Base-by-base conservation (phyloP, 2,113 vertebrate genomes). In the Centrocercus urophasianus region DNA sequence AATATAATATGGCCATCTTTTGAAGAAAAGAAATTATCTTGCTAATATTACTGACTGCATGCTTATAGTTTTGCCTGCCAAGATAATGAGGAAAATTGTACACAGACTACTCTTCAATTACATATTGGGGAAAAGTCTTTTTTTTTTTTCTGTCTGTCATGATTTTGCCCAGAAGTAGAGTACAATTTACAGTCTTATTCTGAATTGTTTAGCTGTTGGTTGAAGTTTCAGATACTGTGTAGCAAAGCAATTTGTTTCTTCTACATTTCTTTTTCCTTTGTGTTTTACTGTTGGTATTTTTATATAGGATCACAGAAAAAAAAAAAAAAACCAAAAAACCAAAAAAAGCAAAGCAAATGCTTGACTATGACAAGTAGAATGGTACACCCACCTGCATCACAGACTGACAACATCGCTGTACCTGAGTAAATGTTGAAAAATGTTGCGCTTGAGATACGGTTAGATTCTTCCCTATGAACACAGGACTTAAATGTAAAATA, bases 41-140 rank as follows among this genome's bases (percentile, higher is more conserved):
- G 73, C 54, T 96, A 95, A 86, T 93, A 93, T 93, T 85, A 91
- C 83, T 96, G 96, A 97, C 96, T 96, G 48, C 11, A 81, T 78
- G 76, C 83, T 93, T 94, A 83, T 43, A 84, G 73, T 19, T 83
- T 95, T 90, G 17, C 66, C 63, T 95, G 50, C 67, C 60, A 96
- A 82, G 86, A 92, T 93, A 96, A 97, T 90, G 34, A 86, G 45
- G 77, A 77, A 92, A 95, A 96, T 83, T 96, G 28, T 69, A 93
- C 52, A 86, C 4, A 28, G 84, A 38, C 63, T 88, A 88, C 30
- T 95, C 87, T 96, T 92, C 95, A 96, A 94, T 94, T 95, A 86
- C 40, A 63, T 89, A 57, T 76, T 87, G 38, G 76, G 65, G 74
- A 96, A 93, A 17, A 95, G 70, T 86, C 22, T 15, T 75, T 24